Evolutionary conservation across 1,140 invertebrate genomes (phyloP).

Genomic region (Trinorchestia longiramus): DNA sequence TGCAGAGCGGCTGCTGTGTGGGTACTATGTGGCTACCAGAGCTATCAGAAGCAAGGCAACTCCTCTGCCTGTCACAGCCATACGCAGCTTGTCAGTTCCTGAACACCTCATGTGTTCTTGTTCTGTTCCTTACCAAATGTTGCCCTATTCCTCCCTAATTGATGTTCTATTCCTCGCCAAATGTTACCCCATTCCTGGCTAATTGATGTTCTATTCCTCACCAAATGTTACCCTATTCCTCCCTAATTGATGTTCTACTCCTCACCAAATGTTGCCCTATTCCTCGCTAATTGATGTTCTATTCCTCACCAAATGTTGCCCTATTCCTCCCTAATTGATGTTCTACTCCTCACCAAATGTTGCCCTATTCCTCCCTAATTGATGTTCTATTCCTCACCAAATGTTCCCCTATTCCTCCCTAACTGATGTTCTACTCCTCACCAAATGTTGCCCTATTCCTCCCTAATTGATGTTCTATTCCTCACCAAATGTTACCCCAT

Average conservation of each 20-base stretch:
- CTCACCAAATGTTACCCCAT: background rate
- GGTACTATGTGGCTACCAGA: slow-evolving; percentile 62
- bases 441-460: background rate
- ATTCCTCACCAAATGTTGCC: background rate
- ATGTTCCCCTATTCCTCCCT: background rate
- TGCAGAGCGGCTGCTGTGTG: slow-evolving; percentile 61
- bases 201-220: background rate
- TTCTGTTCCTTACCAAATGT: background rate
- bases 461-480: background rate
- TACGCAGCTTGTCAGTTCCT: slow-evolving; percentile 57
- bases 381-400: background rate
- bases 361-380: background rate
- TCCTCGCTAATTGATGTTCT: background rate
- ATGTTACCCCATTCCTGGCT: background rate
- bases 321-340: background rate
- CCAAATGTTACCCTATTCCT: background rate
- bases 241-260: background rate
- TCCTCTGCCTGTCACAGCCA: slow-evolving; percentile 61
- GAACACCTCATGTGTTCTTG: background rate
- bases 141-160: background rate
- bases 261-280: background rate
- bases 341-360: background rate
- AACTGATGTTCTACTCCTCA: background rate
- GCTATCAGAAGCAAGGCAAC: slow-evolving; percentile 56
- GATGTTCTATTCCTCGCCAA: background rate